A percentile compares a stretch with the other conserved stretches of the same genome.
Evolutionary conservation across 2,888 invertebrate species (phyloP).

Genomic region (Drepana falcataria): DNA sequence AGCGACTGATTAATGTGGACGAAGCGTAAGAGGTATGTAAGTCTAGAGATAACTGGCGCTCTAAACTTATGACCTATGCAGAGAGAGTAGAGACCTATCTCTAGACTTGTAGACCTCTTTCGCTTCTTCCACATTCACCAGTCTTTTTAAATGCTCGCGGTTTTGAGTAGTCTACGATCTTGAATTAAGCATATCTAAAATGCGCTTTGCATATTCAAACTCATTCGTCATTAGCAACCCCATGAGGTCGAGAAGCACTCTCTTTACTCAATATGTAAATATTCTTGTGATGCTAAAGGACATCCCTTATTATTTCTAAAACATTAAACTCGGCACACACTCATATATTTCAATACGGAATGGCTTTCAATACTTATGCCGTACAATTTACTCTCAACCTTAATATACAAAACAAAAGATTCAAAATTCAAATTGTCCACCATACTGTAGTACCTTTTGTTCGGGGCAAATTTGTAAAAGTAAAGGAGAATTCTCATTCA

Average conservation of each 20-base stretch:
- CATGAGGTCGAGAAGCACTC: neutral
- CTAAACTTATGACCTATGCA: too few relatives aligned
- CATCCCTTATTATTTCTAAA: conserved; percentile 1
- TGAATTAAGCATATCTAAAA: too few relatives aligned
- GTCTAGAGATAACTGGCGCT: too few relatives aligned
- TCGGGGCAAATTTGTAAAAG: neutral
- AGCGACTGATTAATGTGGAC: too few relatives aligned
- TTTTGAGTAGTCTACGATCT: too few relatives aligned
- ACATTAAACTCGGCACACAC: neutral
- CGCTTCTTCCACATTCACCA: too few relatives aligned
- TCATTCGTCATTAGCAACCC: too few relatives aligned
- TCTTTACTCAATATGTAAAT: neutral
- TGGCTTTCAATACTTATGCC: neutral
- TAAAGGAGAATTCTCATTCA: conserved; percentile 1
- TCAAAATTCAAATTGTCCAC: neutral
- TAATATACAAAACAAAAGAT: neutral
- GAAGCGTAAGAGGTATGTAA: too few relatives aligned
- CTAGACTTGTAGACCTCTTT: too few relatives aligned
- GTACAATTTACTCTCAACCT: neutral
- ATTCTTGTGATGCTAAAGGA: neutral
- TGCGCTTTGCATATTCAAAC: too few relatives aligned
- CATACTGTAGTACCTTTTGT: neutral
- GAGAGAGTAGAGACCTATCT: too few relatives aligned
- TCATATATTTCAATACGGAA: neutral
- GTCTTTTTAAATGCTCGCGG: too few relatives aligned